These are phyloP conservation scores for Menidia beryllina DNA, from an alignment of 2,113 vertebrate genomes.

Conservation along the genomic window DNA sequence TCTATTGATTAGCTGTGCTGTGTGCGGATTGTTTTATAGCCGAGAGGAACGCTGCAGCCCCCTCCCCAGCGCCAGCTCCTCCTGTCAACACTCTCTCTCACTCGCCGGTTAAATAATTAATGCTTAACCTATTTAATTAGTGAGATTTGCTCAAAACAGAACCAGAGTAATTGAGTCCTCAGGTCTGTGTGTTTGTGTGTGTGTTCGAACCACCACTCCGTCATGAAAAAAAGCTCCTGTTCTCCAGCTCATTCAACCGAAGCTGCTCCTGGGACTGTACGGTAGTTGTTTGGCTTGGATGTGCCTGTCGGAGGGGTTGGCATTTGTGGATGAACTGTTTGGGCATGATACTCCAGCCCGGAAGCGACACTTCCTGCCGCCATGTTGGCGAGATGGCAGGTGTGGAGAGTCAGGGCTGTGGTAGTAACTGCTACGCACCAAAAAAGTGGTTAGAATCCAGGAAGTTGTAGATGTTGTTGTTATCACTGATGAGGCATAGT, in stretches of 20 bases:
- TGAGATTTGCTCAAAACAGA: conserved; percentile 76
- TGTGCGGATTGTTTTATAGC: conserved; percentile 78
- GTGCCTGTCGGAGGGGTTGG: conserved; percentile 6
- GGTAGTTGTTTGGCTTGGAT: neutral
- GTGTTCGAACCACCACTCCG: conserved; percentile 7
- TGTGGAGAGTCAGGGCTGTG: conserved; percentile 15
- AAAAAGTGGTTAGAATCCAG: conserved; percentile 28
- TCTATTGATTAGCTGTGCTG: conserved; percentile 75
- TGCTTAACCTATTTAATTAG: conserved; percentile 83
- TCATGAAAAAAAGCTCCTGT: conserved; percentile 29
- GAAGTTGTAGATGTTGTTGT: conserved; percentile 25
- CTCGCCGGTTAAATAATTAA: conserved; percentile 79
- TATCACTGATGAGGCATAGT: no score
- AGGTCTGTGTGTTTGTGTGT: conserved; percentile 26
- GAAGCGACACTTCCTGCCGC: conserved; percentile 18
- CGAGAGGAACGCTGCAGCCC: conserved; percentile 23
- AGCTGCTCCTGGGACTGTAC: conserved; percentile 8
- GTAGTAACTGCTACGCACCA: conserved; percentile 29
- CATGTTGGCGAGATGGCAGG: conserved; percentile 4
- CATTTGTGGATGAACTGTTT: conserved; percentile 9
- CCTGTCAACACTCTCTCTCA: conserved; percentile 46
- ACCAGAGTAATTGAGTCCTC: conserved; percentile 73
- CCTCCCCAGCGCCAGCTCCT: conserved; percentile 22
- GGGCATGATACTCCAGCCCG: conserved; percentile 11
- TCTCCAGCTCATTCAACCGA: neutral